Base-by-base conservation (phyloP, 1,140 invertebrate genomes). In the Cyclina sinensis region DNA sequence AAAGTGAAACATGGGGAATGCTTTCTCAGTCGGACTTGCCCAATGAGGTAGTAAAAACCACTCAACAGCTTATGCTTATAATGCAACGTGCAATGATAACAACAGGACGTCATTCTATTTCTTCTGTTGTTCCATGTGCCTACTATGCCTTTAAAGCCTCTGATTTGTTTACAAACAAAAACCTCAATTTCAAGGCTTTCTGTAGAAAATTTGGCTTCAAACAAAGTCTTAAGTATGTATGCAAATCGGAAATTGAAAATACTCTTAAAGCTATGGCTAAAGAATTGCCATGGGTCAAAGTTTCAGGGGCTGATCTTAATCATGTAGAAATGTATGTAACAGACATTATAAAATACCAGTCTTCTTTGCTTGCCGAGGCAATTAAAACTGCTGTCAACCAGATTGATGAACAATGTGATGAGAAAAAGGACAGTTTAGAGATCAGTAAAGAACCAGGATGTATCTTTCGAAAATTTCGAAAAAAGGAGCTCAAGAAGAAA, bases 251-350 rank as follows among this genome's bases (percentile, higher is more conserved):
- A 54, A 32, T 76, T 18, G 39, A 76, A 30, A 51, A 76, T 7
- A n/a, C 73, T 39, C 73, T 76, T 12, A 76, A 48, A 54, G 24
- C 73, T 4, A 46, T 76, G 39, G 73, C 48, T 27, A 46, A 76
- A n/a, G 73, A 76, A 51, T 32, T 76, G n/a, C 73, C 73, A 32
- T 76, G 73, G 73, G 9, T 76, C 3, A 46, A 54, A 11, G 73
- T 24, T 11, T 48, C 39, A 32, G 73, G n/a, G 46, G 73, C 30
- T 1, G 43, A 76, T 4, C 1, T 27, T 48, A 27, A 48, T 51
- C 21, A 48, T 27, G 73, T 76, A 4, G 73, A 76, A 54, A 18
- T 54, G 7, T 37, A 76, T 18, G 9, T 76, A 11, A 76, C 46
- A 16, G 73, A 76, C 48, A 54, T 76, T 11, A 76, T 76, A 11